These are phyloP conservation scores for Periphyllus acericola DNA, from an alignment of 2,888 invertebrate genomes.

Conservation along the genomic window DNA sequence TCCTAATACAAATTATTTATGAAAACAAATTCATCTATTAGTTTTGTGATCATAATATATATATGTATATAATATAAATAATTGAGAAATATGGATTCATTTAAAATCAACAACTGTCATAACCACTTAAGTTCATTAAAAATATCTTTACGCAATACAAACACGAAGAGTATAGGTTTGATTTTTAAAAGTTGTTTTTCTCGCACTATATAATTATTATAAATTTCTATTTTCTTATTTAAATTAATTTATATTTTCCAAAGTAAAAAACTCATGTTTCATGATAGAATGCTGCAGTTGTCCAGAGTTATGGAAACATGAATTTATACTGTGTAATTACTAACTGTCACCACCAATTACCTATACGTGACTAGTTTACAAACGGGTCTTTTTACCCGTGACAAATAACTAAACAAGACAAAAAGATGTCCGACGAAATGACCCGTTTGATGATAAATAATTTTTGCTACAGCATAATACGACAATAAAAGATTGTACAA, in stretches of 20 bases:
- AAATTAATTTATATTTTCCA: conserved; percentile 7
- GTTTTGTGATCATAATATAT: too few species aligned
- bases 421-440: background rate
- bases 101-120: too few species aligned
- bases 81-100: too few species aligned
- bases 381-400: conserved; percentile 1
- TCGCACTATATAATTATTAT: too few species aligned
- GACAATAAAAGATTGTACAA: background rate
- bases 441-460: too few species aligned
- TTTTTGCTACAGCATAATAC: background rate
- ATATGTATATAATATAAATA: too few species aligned
- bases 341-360: conserved; percentile 48
- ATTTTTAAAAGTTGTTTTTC: background rate
- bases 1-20: too few species aligned
- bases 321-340: conserved; percentile 44
- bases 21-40: too few species aligned
- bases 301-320: conserved; percentile 8
- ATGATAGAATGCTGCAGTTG: background rate
- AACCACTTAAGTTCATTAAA: too few species aligned
- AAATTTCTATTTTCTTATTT: background rate
- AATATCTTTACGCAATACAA: too few species aligned
- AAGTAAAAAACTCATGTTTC: background rate
- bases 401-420: background rate
- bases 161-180: too few species aligned
- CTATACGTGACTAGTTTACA: conserved; percentile 40